Base-by-base conservation (phyloP, 2,888 invertebrate genomes). In the Craniophora ligustri region DNA sequence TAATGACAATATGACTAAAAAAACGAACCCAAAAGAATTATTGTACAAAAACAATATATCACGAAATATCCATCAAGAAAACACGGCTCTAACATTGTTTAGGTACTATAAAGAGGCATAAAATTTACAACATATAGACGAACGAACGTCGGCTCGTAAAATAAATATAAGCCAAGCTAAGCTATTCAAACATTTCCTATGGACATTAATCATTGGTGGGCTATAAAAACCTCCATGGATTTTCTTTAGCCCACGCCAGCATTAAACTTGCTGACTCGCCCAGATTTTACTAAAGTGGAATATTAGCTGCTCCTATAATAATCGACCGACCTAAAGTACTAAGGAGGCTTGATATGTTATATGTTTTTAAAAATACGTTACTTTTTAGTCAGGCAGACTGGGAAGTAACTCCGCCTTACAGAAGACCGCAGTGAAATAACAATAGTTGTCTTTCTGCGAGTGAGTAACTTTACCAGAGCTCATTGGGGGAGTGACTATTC, bases 161-260 rank as follows among this genome's bases (percentile, higher is more conserved):
- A n/a, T n/a, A 56, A 67, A 41, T 44, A 48, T 16, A 48, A 48
- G 34, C 5, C 47, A 7, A 23, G 46, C 48, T 48, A 51, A 54
- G 59, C 58, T 49, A 41, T 51, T 66, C 39, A 57, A 59, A 42
- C 55, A 63, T 63, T 66, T 56, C 53, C 54, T 28, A 31, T 18
- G 41, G 21, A 53, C 46, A 72, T 72, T 67, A 72, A 70, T 73
- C 72, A 72, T 34, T 34, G 44, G 21, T 10, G 5, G 41, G 45
- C 67, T 56, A 61, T 70, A 70, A 67, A 70, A 65, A 57, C 21
- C 26, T n/a, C 48, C 32, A 40, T 47, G 30, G 16, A 18, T 46
- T 23, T 47, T 34, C 34, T 49, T 40, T 26, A 40, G 6, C 13
- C 16, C 67, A 56, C 53, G 73, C 50, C 32, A 58, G 42, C 45